Evolutionary conservation across 2,113 vertebrate genomes (phyloP).

Genomic region (Uria aalge): DNA sequence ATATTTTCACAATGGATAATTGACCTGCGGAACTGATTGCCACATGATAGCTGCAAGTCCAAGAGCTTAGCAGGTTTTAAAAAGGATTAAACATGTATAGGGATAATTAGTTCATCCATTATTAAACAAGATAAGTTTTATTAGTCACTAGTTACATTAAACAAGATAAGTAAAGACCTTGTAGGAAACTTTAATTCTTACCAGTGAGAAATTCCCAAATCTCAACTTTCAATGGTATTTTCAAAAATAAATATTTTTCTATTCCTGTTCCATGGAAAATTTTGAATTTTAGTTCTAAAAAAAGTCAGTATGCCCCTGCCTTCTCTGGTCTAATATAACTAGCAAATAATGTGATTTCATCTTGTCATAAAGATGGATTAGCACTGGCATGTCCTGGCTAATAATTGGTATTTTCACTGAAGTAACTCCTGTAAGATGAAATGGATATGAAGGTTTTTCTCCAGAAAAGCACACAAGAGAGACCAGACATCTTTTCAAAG

Average conservation of each 20-base stretch:
- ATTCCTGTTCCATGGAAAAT: background rate
- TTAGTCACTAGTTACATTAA: constrained; percentile 58
- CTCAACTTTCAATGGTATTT: background rate
- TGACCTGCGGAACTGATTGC: constrained; percentile 60
- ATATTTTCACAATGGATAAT: constrained; percentile 62
- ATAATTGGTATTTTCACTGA: background rate
- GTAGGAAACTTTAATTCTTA: constrained; percentile 36
- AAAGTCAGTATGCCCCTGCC: background rate
- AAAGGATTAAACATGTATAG: constrained; percentile 63
- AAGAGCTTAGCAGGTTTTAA: constrained; percentile 63
- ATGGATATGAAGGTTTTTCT: background rate
- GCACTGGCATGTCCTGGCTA: background rate
- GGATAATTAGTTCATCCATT: constrained; percentile 65
- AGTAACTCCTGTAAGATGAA: background rate
- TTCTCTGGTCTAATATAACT: background rate
- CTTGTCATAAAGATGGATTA: background rate
- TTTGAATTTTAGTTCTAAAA: background rate
- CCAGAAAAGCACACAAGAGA: background rate
- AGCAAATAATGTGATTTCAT: background rate
- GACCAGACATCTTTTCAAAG: background rate
- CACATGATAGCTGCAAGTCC: constrained; percentile 54
- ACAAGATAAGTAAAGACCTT: constrained; percentile 41
- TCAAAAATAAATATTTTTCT: background rate
- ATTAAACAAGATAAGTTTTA: constrained; percentile 66
- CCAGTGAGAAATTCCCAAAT: background rate